Base-by-base conservation (phyloP, 2,888 invertebrate genomes). In the Pollenia labialis region DNA sequence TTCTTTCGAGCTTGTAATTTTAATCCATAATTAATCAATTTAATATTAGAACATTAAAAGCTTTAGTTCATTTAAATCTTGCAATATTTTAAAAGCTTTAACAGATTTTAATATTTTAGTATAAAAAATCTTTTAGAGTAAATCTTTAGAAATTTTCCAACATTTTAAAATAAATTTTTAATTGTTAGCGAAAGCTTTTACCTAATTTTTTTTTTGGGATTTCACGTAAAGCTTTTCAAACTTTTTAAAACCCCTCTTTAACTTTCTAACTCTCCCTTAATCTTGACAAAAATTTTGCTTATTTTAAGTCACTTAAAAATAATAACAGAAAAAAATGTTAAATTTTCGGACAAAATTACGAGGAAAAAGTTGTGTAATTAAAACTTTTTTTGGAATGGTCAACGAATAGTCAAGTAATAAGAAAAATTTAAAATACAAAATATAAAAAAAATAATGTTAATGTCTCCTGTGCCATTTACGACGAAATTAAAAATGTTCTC, bases 401-500 rank as follows among this genome's bases (percentile, higher is more conserved):
- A 87, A 83, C 83, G 83, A 87, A 84, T 87, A 81, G 76, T 81
- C 66, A 81, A 81, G 64, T 72, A 83, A 72, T 58, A 3, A 2
- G 16, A 60, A 42, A 14, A 64, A 74, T 16, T 12, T 11, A 58
- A 32, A 32, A 44, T n/a, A 71, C 14, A 16, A 62, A 44, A 42
- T 23, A 74, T 60, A 12, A 9, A 42, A 77, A 58, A 74, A 74
- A 56, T 80, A 75, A 85, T 58, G 32, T 80, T 62, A 83, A 72
- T 81, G 81, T 81, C 83, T 87, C 84, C 72, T 74, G 87, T 84
- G 87, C 87, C 87, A 87, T 87, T 85, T 76, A 71, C 48, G 14
- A 79, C 62, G 46, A 84, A 80, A 81, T 48, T 64, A 58, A 81
- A 48, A 80, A 84, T 77, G 81, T 84, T 81, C 81, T 87, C 74